These are phyloP conservation scores for Phania funesta DNA, from an alignment of 2,888 invertebrate species.

Conservation along the genomic window DNA sequence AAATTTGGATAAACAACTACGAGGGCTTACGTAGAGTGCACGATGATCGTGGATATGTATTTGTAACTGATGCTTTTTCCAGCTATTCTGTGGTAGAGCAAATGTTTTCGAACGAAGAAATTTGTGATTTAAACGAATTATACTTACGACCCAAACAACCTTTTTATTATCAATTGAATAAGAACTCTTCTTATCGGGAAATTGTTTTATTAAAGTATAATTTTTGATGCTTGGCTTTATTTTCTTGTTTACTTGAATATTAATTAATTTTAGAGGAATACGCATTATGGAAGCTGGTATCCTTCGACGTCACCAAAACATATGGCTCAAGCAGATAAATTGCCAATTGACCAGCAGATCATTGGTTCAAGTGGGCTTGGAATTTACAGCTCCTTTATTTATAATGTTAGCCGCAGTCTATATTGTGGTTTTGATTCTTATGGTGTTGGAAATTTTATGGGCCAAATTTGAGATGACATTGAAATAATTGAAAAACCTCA, in stretches of 20 bases:
- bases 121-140: slow-evolving; percentile 79
- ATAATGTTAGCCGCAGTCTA: slow-evolving; percentile 73
- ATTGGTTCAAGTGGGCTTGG: slow-evolving; percentile 76
- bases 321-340: slow-evolving; percentile 74
- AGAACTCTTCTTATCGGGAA: slow-evolving; percentile 77
- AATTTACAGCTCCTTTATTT: slow-evolving; percentile 77
- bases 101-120: slow-evolving; percentile 74
- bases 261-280: slow-evolving; percentile 67
- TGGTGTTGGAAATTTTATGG: slow-evolving; percentile 73
- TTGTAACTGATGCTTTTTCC: slow-evolving; percentile 73
- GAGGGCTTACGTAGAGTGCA: slow-evolving; percentile 75
- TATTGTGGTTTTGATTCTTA: slow-evolving; percentile 70
- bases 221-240: neutral
- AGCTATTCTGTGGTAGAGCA: slow-evolving; percentile 74
- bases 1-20: slow-evolving; percentile 72
- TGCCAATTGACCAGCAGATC: slow-evolving; percentile 73
- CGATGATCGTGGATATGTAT: slow-evolving; percentile 76
- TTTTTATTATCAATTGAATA: slow-evolving; percentile 71
- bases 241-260: neutral
- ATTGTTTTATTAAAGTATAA: slow-evolving; percentile 74
- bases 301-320: slow-evolving; percentile 71
- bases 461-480: slow-evolving; percentile 64
- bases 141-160: slow-evolving; percentile 72
- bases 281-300: slow-evolving; percentile 77
- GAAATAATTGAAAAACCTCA: neutral